Conservation (phyloP, 2,888 invertebrate species). For the Biston stratarius region DNA sequence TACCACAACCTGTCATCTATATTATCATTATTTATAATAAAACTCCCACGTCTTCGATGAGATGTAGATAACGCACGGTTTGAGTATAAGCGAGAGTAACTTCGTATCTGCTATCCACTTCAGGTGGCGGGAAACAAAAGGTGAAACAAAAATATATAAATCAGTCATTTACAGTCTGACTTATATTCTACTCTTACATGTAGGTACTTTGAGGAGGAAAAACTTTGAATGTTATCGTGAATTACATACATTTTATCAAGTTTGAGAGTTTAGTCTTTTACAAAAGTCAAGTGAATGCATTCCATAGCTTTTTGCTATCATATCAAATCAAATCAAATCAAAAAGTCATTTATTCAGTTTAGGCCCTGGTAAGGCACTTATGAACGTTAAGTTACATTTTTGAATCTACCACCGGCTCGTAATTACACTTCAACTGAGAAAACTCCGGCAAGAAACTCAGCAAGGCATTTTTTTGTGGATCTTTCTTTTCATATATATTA, state of each 20-base stretch:
- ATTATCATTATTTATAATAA: constrained; percentile 19
- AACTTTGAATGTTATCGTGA: neutral
- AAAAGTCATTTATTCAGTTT: too few species aligned
- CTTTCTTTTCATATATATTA: too few species aligned
- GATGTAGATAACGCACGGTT: constrained; percentile 35
- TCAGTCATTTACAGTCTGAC: too few species aligned
- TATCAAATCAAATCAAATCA: too few species aligned
- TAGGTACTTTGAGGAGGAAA: neutral
- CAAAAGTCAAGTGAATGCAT: neutral
- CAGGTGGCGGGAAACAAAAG: constrained; percentile 19
- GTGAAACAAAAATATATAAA: neutral
- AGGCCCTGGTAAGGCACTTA: too few species aligned
- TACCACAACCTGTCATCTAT: neutral
- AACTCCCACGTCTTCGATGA: constrained; percentile 9
- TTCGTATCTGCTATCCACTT: constrained; percentile 20
- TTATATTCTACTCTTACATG: too few species aligned
- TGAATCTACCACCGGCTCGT: too few species aligned
- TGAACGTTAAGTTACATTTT: too few species aligned
- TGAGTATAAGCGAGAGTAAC: constrained; percentile 16
- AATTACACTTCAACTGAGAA: too few species aligned
- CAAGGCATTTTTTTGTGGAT: too few species aligned
- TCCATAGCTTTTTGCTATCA: too few species aligned
- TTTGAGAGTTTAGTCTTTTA: neutral
- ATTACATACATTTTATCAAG: neutral
- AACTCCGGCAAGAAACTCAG: too few species aligned